phyloP scores from a whole-genome alignment of 2,888 invertebrate genomes.

The Rhodophaea formosa region DNA sequence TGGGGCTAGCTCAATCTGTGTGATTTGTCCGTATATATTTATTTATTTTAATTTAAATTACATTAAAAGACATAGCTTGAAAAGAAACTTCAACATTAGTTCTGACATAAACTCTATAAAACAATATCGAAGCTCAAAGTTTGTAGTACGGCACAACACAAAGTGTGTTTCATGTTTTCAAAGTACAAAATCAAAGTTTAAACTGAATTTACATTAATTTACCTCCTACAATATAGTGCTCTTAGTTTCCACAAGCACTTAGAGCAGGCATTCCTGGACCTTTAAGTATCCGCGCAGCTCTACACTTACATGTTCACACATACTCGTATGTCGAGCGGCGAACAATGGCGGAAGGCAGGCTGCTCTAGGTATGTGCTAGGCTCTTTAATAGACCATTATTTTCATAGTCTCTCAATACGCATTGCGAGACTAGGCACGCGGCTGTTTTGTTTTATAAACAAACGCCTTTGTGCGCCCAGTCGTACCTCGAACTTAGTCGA shows the following conservation, averaged over 20 bases:
- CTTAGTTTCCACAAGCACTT: slow-evolving; percentile 5
- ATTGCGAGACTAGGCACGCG: slow-evolving; percentile 53
- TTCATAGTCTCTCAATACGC: slow-evolving; percentile 55
- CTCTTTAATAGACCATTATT: slow-evolving; percentile 55
- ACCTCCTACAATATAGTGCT: neutral
- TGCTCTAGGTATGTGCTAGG: slow-evolving; percentile 30
- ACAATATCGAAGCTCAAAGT: too few relatives aligned
- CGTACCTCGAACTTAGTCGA: slow-evolving; percentile 49
- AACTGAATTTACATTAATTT: neutral
- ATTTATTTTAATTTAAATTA: too few relatives aligned
- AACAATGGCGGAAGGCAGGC: slow-evolving; percentile 24
- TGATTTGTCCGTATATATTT: too few relatives aligned
- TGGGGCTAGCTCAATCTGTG: too few relatives aligned
- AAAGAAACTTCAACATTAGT: too few relatives aligned
- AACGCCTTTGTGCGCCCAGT: slow-evolving; percentile 60
- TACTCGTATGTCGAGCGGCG: slow-evolving; percentile 18
- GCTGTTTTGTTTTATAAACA: slow-evolving; percentile 74
- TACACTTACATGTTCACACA: slow-evolving; percentile 11
- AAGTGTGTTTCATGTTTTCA: neutral
- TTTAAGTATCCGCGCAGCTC: neutral
- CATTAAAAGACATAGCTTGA: too few relatives aligned
- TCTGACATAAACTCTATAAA: too few relatives aligned
- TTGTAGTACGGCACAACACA: too few relatives aligned
- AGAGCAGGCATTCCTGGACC: neutral
- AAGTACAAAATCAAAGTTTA: neutral